Conservation (phyloP, 2,113 vertebrate genomes). For the Mixornis gularis region DNA sequence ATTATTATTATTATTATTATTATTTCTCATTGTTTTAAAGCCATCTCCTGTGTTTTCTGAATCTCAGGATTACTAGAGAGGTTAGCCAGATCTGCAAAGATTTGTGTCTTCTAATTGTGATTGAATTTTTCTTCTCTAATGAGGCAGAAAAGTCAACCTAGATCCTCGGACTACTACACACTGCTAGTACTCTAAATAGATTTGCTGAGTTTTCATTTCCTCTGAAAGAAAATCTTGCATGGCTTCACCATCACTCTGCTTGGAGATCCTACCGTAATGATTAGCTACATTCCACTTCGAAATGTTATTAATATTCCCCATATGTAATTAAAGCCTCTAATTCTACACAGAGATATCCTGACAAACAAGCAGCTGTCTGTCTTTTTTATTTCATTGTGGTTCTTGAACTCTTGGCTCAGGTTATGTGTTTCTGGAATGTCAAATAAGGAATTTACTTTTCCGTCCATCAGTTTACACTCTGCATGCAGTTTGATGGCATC, state of each 20-base stretch:
- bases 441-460: constrained; percentile 63
- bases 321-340: constrained; percentile 18
- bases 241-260: not conserved
- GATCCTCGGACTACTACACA: rapidly evolving
- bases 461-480: constrained; percentile 46
- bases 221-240: not conserved
- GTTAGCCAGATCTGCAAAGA: not conserved
- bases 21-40: not conserved
- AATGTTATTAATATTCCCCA: constrained; percentile 3
- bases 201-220: constrained; percentile 16
- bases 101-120: not conserved
- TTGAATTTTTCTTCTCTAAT: not conserved
- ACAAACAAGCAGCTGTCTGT: constrained; percentile 40
- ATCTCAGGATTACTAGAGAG: not conserved
- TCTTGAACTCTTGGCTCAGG: constrained; percentile 44
- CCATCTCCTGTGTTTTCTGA: not conserved
- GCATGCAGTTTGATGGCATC: constrained; percentile 36
- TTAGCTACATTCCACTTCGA: constrained; percentile 3
- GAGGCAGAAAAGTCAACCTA: not conserved
- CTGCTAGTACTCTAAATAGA: not conserved
- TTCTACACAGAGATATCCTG: not conserved
- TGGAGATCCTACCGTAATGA: not conserved
- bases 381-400: constrained; percentile 23
- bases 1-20: not conserved
- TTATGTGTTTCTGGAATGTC: constrained; percentile 59